Conservation (phyloP, 2,113 vertebrate genomes). For the Dendropsophus ebraccatus region DNA sequence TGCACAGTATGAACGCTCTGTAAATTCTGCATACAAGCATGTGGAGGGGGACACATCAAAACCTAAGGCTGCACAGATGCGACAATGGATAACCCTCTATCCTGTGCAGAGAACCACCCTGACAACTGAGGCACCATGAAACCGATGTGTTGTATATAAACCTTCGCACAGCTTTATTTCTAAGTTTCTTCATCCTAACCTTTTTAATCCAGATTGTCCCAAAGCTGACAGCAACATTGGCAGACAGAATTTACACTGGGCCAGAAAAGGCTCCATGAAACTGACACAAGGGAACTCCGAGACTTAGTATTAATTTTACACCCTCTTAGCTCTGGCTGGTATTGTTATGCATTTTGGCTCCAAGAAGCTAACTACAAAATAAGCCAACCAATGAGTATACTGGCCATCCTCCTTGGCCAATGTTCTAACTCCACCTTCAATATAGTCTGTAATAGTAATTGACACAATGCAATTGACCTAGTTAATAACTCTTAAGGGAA, state of each 20-base stretch:
- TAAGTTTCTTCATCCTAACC: not conserved
- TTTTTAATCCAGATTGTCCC: not conserved
- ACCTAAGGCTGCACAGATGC: no score
- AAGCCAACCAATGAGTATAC: not conserved
- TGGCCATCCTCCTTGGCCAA: not conserved
- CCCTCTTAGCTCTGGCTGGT: not conserved
- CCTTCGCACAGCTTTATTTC: not conserved
- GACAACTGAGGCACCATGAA: not conserved
- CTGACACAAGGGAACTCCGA: constrained; percentile 10
- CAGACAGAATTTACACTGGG: not conserved
- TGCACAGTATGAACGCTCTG: not conserved
- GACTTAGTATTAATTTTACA: no score
- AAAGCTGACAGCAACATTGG: not conserved
- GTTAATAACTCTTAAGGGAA: not conserved
- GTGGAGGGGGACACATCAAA: not conserved
- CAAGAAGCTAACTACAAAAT: not conserved
- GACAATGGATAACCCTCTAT: not conserved
- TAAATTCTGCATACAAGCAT: no score
- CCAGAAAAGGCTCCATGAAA: not conserved
- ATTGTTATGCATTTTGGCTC: constrained; percentile 17
- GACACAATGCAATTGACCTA: constrained; percentile 3
- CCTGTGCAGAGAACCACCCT: not conserved
- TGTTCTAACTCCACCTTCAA: not conserved
- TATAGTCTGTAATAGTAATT: constrained; percentile 19
- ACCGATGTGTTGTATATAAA: not conserved